A percentile compares a stretch with the other conserved stretches of the same genome.
Evolutionary conservation across 2,113 vertebrate genomes (phyloP).

Genomic region (Struthidea cinerea): DNA sequence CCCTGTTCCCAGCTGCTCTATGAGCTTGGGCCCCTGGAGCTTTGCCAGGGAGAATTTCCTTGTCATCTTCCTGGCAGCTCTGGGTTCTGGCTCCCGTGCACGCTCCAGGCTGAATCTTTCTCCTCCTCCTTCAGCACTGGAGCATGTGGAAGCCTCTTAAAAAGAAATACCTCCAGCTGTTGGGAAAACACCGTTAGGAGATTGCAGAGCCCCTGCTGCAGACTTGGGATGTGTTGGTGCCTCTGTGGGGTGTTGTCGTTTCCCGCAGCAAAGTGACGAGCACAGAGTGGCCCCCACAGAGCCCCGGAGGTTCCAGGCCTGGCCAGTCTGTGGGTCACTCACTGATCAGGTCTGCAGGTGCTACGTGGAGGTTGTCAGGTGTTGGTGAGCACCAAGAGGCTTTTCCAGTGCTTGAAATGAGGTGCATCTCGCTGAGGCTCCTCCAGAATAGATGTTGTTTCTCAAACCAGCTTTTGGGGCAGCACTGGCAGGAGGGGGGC

Average conservation of each 20-base stretch:
- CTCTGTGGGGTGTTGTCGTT: accelerated
- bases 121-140: slow-evolving; percentile 5
- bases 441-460: accelerated
- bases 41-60: slow-evolving; percentile 35
- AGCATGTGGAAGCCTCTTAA: slow-evolving; percentile 14
- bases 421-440: not conserved
- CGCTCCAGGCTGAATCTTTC: not conserved
- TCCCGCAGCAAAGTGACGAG: not conserved
- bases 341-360: accelerated
- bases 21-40: not conserved
- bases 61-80: slow-evolving; percentile 19
- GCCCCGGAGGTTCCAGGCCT: not conserved
- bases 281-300: accelerated
- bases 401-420: not conserved
- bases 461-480: accelerated
- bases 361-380: not conserved
- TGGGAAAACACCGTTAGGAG: not conserved
- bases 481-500: not conserved
- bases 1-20: not conserved
- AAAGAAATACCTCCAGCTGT: not conserved
- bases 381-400: not conserved
- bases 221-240: not conserved
- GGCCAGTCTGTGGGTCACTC: not conserved
- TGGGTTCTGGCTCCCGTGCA: not conserved
- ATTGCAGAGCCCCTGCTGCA: not conserved